Evolutionary conservation across 2,888 invertebrate species (phyloP).

Genomic region (Plutella xylostella): DNA sequence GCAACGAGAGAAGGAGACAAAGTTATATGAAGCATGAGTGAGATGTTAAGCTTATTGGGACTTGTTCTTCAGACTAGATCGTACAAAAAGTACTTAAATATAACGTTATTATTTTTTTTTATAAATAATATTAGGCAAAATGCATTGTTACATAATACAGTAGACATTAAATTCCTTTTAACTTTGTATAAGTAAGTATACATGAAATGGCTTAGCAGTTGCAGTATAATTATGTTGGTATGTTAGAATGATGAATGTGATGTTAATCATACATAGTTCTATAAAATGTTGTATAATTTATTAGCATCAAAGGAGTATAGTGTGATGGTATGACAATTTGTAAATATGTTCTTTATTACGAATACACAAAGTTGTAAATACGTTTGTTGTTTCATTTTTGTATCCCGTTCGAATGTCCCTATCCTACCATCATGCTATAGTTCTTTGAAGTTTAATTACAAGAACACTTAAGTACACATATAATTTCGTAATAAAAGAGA

Average conservation of each 20-base stretch:
- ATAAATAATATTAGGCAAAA: too few species aligned
- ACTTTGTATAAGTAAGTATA: too few species aligned
- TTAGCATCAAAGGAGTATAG: slow-evolving; percentile 38
- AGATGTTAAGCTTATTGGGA: too few species aligned
- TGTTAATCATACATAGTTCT: not conserved
- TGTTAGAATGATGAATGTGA: not conserved
- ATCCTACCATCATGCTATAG: slow-evolving; percentile 62
- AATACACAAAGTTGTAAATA: slow-evolving; percentile 40
- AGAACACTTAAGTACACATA: too few species aligned
- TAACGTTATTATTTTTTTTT: too few species aligned
- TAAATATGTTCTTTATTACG: slow-evolving; percentile 24
- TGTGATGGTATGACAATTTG: slow-evolving; percentile 50
- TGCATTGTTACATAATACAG: too few species aligned
- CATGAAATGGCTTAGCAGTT: too few species aligned
- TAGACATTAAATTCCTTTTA: too few species aligned
- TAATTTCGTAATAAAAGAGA: too few species aligned
- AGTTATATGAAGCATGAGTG: slow-evolving; percentile 44
- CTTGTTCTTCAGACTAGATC: too few species aligned
- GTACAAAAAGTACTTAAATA: too few species aligned
- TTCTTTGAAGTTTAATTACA: slow-evolving; percentile 19
- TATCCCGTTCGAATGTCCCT: slow-evolving; percentile 27
- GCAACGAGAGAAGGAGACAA: slow-evolving; percentile 26
- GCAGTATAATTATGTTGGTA: too few species aligned
- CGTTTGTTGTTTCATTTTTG: slow-evolving; percentile 51
- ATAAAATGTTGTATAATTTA: not conserved